Percentiles rank a stretch among this genome's conserved stretches.
phyloP scores from a whole-genome alignment of 1,140 invertebrate species.

The Artemia franciscana region DNA sequence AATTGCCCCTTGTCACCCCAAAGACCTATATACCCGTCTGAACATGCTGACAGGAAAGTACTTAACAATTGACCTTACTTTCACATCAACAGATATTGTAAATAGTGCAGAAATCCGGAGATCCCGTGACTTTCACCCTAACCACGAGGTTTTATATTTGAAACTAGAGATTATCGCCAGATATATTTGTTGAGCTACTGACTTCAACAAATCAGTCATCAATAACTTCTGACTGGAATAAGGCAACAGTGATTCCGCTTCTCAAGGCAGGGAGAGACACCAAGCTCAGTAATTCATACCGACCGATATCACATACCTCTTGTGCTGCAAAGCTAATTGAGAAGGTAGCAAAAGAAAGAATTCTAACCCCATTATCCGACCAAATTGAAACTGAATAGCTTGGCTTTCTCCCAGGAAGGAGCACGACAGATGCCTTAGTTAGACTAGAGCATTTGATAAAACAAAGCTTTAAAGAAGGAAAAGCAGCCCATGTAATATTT shows the following conservation, averaged over 20 bases:
- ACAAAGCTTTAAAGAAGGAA: background rate
- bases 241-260: background rate
- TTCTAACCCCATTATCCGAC: background rate
- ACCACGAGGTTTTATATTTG: too few species aligned
- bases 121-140: too few species aligned
- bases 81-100: too few species aligned
- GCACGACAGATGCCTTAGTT: background rate
- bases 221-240: too few species aligned
- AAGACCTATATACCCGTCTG: too few species aligned
- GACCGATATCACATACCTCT: background rate
- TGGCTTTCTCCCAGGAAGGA: background rate
- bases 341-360: background rate
- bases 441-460: background rate
- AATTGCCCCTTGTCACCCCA: too few species aligned
- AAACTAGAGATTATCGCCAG: too few species aligned
- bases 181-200: too few species aligned
- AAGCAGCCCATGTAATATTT: background rate
- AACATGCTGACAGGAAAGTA: too few species aligned
- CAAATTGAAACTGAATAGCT: background rate
- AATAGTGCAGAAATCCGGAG: too few species aligned
- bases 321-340: background rate
- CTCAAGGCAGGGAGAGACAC: background rate
- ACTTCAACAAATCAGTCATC: too few species aligned
- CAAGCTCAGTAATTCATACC: background rate
- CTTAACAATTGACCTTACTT: too few species aligned